A percentile compares a stretch with the other conserved stretches of the same genome.
phyloP scores from a whole-genome alignment of 1,140 invertebrate species.

The Ceratosolen fusciceps region DNA sequence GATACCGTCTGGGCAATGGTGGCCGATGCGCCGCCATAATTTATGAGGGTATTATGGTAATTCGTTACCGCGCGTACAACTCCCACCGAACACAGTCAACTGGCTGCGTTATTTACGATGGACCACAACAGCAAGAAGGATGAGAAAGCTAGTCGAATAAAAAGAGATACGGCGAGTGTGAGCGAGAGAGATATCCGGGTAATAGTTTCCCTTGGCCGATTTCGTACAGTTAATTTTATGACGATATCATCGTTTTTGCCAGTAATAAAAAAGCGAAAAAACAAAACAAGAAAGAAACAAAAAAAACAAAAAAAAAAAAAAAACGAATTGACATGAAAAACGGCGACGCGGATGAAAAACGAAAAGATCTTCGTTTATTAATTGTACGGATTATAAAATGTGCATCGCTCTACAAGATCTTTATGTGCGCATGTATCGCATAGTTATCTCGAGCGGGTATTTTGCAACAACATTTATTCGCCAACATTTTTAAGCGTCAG shows the following conservation, averaged over 20 bases:
- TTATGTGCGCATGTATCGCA: too few relatives aligned
- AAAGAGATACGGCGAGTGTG: neutral
- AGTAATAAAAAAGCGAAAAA: slow-evolving; percentile 47
- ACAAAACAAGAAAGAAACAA: too few relatives aligned
- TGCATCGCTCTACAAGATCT: neutral
- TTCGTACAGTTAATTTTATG: slow-evolving; percentile 30
- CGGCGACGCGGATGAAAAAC: slow-evolving; percentile 7
- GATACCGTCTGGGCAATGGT: slow-evolving; percentile 37
- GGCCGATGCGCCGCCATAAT: slow-evolving; percentile 46
- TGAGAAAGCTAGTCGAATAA: neutral
- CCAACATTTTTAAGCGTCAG: too few relatives aligned
- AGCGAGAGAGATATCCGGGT: slow-evolving; percentile 7
- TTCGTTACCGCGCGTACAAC: slow-evolving; percentile 42
- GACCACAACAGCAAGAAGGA: neutral
- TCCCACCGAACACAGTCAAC: neutral
- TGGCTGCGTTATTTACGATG: slow-evolving; percentile 48
- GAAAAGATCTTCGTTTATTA: slow-evolving; percentile 44
- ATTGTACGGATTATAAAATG: neutral
- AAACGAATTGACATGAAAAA: slow-evolving; percentile 43
- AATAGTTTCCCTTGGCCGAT: slow-evolving; percentile 25
- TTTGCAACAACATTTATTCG: too few relatives aligned
- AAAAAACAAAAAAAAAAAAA: too few relatives aligned
- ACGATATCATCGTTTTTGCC: slow-evolving; percentile 47
- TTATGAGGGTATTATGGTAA: slow-evolving; percentile 58
- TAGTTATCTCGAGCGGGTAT: too few relatives aligned